Evolutionary conservation across 1,140 invertebrate species (phyloP), one percentile per base, ranked within the genome.

Genomic region (Mya arenaria): DNA sequence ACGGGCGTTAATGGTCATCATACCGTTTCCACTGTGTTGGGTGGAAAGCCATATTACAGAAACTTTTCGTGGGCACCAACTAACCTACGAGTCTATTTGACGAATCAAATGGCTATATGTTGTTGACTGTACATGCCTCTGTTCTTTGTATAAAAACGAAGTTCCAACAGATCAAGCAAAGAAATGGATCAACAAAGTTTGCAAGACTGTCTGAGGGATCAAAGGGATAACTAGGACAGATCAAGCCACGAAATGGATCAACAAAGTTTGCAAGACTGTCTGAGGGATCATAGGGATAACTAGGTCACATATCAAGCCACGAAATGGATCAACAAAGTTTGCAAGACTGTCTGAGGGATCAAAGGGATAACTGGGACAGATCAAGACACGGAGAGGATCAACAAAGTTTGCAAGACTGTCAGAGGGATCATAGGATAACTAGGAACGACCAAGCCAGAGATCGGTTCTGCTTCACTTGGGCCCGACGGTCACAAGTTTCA

Each of bases 41-140:
- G 73, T 37, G 83, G 65, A 8, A 81, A 81, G 28, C 41, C 66
- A n/a, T 81, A 81, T 28, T 63, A 81, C 56, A 78, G n/a, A 28
- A 44, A 68, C 52, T 8, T 30, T 52, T 5, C 60, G 77, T 25
- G 66, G n/a, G n/a, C 48, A 72, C 28, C 69, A n/a, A n/a, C n/a
- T n/a, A n/a, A n/a, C n/a, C n/a, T n/a, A n/a, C n/a, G n/a, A n/a
- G n/a, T n/a, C n/a, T 56, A 6, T 72, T 15, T 72, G 69, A 30
- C 30, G 44, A 34, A 15, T 72, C 10, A 36, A 37, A 72, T 37
- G 44, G 44, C 25, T 30, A 56, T 36, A 36, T 1, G 32, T 72
- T 56, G 17, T 19, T 13, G 23, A 25, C 10, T 72, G 69, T 44
- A 10, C 58, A n/a, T n/a, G n/a, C n/a, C n/a, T n/a, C n/a, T n/a